Base-by-base conservation (phyloP, 37 sponge, comb jelly and placozoan species). In the Corticium candelabrum region DNA sequence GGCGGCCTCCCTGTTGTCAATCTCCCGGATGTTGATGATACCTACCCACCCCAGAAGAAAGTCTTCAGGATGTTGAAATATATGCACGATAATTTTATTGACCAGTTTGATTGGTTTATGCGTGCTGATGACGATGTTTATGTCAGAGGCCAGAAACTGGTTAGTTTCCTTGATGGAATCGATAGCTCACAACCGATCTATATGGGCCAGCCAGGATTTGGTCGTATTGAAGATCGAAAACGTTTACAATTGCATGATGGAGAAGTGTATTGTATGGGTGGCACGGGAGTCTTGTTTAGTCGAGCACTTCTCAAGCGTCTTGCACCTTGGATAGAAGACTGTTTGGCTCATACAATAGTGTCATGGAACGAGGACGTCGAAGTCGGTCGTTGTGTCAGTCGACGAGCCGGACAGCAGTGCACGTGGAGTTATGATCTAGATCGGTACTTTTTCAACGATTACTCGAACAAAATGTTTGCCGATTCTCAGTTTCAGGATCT, bases 281-380 rank as follows among this genome's bases (percentile, higher is more conserved):
- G 79, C 39, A 72, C 82, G 27, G 90, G 90, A 1, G 84, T 85
- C 29, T 62, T 90, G 7, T 43, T 84, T 70, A 90, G 90, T 38
- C 34, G 39, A 4, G 78, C 79, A 29, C 78, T 82, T 0, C 37
- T 90, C 81, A 15, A 41, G 40, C 41, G 37, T 36, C 40, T 91
- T 32, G 86, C 74, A 0, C 68, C 79, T 76, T 36, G 41, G 39
- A 69, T 89, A 1, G 77, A 80, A 0, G 67, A 75, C 67, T 86
- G 90, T 67, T 37, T 83, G 68, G 35, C 79, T 38, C 81, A 41
- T n/a, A 35, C 85, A 74, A 2, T 82, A 75, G 40, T 85, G 74
- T 79, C 88, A 33, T 83, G 86, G 32, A 85, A 90, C 43, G 87
- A 87, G 27, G 91, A 90, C 68, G 88, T 90, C 33, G 91, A 90